Conservation (phyloP, 2,888 invertebrate genomes). For the Lydus trimaculatus region DNA sequence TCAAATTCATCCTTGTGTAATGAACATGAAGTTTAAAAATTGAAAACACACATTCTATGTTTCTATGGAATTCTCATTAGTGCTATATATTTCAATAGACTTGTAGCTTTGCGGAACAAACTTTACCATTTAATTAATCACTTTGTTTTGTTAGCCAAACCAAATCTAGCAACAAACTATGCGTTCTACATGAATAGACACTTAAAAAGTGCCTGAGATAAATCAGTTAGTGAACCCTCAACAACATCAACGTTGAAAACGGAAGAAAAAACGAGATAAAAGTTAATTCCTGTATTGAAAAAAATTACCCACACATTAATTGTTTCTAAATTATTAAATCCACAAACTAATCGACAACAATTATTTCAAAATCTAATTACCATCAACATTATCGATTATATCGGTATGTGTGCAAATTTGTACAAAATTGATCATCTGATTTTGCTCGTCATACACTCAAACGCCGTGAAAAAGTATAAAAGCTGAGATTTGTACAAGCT, state of each 20-base stretch:
- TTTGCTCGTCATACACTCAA: background rate
- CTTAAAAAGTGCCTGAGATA: background rate
- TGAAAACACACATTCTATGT: background rate
- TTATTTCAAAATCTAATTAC: background rate
- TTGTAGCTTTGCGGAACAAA: slow-evolving; percentile 1
- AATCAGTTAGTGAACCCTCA: background rate
- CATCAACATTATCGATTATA: too few relatives aligned
- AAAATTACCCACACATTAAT: background rate
- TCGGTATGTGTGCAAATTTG: too few relatives aligned
- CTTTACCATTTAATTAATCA: slow-evolving; percentile 13
- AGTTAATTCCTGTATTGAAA: background rate
- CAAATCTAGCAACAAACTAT: slow-evolving; percentile 9
- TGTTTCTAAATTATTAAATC: background rate
- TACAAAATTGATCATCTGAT: too few relatives aligned
- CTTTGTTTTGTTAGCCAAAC: slow-evolving; percentile 10
- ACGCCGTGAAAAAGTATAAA: background rate
- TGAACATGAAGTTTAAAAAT: background rate
- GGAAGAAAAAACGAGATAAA: background rate
- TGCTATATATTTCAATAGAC: slow-evolving; percentile 7
- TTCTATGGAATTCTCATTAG: slow-evolving; percentile 4
- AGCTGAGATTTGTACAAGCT: background rate
- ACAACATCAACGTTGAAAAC: background rate
- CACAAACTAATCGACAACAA: background rate
- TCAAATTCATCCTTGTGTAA: background rate
- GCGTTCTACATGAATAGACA: background rate